Conservation (phyloP, 2,113 vertebrate species). For the Clarias macrocephalus region DNA sequence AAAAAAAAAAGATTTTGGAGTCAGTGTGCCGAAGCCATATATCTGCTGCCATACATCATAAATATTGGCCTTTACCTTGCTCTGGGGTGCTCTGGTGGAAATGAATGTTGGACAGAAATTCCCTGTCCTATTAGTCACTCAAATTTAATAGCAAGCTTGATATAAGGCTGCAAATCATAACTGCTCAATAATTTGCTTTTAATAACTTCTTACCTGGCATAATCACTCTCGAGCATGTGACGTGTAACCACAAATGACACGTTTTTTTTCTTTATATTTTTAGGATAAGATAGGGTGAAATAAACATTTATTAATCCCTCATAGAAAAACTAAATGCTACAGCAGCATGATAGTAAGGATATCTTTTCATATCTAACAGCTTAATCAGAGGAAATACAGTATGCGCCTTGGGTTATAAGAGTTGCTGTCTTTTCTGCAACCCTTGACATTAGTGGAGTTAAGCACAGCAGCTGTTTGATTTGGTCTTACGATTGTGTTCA, state of each 20-base stretch:
- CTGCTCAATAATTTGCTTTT: background rate
- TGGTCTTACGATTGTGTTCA: background rate
- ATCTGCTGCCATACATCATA: background rate
- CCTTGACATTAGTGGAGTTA: background rate
- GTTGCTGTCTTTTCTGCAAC: slow-evolving; percentile 8
- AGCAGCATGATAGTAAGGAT: background rate
- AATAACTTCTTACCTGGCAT: background rate
- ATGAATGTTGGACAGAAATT: background rate
- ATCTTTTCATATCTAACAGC: too few species aligned
- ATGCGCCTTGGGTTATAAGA: background rate
- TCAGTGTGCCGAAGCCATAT: background rate
- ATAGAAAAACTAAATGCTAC: background rate
- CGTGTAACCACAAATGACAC: background rate
- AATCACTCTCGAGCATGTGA: background rate
- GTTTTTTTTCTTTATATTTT: slow-evolving; percentile 5
- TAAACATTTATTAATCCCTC: background rate
- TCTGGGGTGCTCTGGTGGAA: background rate
- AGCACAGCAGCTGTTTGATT: background rate
- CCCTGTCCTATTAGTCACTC: background rate
- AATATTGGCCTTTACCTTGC: background rate
- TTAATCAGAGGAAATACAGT: slow-evolving; percentile 11
- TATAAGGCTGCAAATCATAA: background rate
- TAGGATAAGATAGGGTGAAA: slow-evolving; percentile 6
- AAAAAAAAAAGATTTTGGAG: too few species aligned
- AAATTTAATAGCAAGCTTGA: background rate